Percentiles rank a stretch among this genome's conserved stretches.
Conservation (phyloP, 2,888 invertebrate species). For the Lepas anatifera region DNA sequence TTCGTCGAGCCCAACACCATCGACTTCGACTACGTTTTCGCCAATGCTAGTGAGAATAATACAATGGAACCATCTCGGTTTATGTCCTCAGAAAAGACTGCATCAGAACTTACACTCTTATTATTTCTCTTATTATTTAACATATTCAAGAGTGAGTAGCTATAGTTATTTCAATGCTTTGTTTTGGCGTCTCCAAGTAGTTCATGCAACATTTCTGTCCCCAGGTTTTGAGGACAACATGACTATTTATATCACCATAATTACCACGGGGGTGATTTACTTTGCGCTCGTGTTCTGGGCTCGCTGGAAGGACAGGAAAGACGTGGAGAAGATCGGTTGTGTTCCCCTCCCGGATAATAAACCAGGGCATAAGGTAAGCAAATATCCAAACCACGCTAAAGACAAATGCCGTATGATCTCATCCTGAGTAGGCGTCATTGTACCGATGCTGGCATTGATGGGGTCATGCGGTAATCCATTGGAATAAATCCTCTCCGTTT, state of each 20-base stretch:
- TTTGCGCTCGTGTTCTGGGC: constrained; percentile 36
- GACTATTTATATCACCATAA: constrained; percentile 37
- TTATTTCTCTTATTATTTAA: neutral
- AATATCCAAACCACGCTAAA: neutral
- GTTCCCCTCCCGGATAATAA: constrained; percentile 32
- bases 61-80: no score
- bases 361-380: constrained; percentile 27
- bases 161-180: neutral
- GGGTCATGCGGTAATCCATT: no score
- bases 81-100: no score
- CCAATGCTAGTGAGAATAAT: constrained; percentile 28
- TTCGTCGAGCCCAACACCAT: constrained; percentile 38
- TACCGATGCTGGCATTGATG: no score
- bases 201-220: neutral
- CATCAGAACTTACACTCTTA: no score
- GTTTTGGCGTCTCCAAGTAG: neutral
- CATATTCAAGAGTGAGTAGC: neutral
- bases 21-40: constrained; percentile 39
- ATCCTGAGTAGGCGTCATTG: no score
- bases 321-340: constrained; percentile 28
- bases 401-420: no score
- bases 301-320: constrained; percentile 33
- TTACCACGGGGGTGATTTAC: constrained; percentile 33
- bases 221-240: constrained; percentile 36
- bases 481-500: no score